A percentile compares a stretch with the other conserved stretches of the same genome.
These are phyloP conservation scores for Turritopsis dohrnii DNA, from an alignment of 30 jellyfish, hydroid and myxozoan genomes.

Conservation along the genomic window DNA sequence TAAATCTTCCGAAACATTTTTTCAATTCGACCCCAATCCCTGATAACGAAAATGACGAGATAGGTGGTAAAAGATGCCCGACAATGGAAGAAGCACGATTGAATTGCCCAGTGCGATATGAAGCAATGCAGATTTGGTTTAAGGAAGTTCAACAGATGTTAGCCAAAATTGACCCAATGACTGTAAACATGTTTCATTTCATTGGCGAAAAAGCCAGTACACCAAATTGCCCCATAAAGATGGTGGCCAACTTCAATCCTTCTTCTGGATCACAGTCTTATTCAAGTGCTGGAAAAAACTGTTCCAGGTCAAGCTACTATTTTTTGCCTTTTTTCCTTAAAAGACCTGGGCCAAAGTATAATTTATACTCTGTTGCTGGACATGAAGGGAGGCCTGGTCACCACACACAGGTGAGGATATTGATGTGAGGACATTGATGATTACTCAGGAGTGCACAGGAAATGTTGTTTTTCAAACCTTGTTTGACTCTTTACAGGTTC, in stretches of 20 bases:
- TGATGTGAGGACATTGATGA: neutral
- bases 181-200: slow-evolving; percentile 53
- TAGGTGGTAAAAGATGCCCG: slow-evolving; percentile 57
- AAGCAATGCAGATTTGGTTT: slow-evolving; percentile 88
- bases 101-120: slow-evolving; percentile 81
- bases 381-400: slow-evolving; percentile 98
- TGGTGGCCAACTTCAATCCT: slow-evolving; percentile 89
- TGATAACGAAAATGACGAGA: slow-evolving; percentile 64
- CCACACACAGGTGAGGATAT: slow-evolving; percentile 70
- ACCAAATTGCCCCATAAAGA: slow-evolving; percentile 84
- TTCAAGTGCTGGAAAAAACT: slow-evolving; percentile 63
- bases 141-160: slow-evolving; percentile 51
- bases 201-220: slow-evolving; percentile 65
- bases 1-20: slow-evolving; percentile 46
- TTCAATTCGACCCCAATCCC: slow-evolving; percentile 82
- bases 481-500: slow-evolving; percentile 42
- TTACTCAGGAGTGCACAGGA: too few relatives aligned
- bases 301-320: slow-evolving; percentile 64
- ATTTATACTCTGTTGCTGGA: slow-evolving; percentile 78
- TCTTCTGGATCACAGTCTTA: slow-evolving; percentile 94
- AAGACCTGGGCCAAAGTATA: slow-evolving; percentile 82
- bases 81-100: slow-evolving; percentile 66
- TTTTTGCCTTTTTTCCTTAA: slow-evolving; percentile 69
- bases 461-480: too few relatives aligned
- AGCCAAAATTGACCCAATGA: slow-evolving; percentile 60